phyloP scores from a whole-genome alignment of 2,797 vertebrate genomes.

The Acanthornis magna region DNA sequence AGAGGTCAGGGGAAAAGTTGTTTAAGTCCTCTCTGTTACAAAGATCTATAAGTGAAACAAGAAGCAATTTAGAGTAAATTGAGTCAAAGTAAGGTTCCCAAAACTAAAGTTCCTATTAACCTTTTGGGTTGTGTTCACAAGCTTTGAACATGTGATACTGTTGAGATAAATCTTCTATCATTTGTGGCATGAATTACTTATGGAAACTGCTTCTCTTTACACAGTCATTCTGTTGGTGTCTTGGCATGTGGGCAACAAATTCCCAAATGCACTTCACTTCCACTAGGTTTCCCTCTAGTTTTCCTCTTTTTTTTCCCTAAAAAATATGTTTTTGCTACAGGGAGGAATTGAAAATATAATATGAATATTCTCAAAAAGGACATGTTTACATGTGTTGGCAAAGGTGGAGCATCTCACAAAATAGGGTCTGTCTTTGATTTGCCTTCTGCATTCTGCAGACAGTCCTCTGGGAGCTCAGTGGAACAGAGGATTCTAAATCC shows the following conservation, averaged over 20 bases:
- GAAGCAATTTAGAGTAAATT: neutral
- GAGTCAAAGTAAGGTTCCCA: neutral
- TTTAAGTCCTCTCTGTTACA: neutral
- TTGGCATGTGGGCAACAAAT: neutral
- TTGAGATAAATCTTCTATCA: neutral
- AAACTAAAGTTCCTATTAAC: neutral
- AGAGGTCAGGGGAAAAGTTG: neutral
- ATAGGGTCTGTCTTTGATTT: neutral
- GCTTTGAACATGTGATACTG: neutral
- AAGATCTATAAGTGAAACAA: neutral
- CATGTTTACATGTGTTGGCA: neutral
- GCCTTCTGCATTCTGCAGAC: neutral
- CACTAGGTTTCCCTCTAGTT: neutral
- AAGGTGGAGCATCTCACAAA: neutral
- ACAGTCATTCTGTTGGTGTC: neutral
- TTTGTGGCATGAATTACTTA: neutral
- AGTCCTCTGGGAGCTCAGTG: neutral
- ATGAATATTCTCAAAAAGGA: neutral
- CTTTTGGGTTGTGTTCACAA: neutral
- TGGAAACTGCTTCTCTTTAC: neutral
- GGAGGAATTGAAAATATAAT: neutral
- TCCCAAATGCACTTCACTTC: neutral
- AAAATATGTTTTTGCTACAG: neutral
- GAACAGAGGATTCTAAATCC: neutral
- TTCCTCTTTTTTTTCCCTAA: neutral